Percentiles rank a stretch among this genome's conserved stretches.
Conservation (phyloP, 2,888 invertebrate species). For the Clanis bilineata region DNA sequence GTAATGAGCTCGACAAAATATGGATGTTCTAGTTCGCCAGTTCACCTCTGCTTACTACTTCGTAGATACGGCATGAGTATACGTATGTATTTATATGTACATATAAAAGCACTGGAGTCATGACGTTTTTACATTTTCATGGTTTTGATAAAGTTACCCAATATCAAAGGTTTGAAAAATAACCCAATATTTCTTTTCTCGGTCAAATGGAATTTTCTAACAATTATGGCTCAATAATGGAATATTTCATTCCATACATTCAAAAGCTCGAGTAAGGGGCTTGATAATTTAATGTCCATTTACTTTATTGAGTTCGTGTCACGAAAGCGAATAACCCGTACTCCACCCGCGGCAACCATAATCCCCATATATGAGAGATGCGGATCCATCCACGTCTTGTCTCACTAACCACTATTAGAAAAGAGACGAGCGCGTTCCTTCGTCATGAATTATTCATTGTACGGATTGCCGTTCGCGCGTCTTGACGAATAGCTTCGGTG, state of each 20-base stretch:
- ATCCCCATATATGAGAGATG: slow-evolving; percentile 39
- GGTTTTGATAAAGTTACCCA: too few relatives aligned
- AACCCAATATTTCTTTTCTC: too few relatives aligned
- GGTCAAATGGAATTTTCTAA: background rate
- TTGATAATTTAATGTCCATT: slow-evolving; percentile 1
- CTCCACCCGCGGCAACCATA: slow-evolving; percentile 26
- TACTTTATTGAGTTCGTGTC: slow-evolving; percentile 7
- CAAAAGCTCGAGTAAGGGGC: background rate
- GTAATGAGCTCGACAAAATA: too few relatives aligned
- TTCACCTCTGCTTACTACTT: too few relatives aligned
- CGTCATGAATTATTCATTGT: slow-evolving; percentile 55
- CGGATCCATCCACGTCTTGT: slow-evolving; percentile 41
- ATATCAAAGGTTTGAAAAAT: too few relatives aligned
- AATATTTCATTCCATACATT: background rate
- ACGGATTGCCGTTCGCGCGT: slow-evolving; percentile 47
- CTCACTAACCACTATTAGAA: slow-evolving; percentile 55
- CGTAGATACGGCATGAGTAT: too few relatives aligned
- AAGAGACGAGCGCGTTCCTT: slow-evolving; percentile 38
- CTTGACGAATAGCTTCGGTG: slow-evolving; percentile 50
- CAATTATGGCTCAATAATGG: background rate
- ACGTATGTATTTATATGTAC: too few relatives aligned
- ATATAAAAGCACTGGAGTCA: too few relatives aligned
- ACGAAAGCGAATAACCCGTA: slow-evolving; percentile 6
- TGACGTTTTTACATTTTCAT: too few relatives aligned
- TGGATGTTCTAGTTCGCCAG: too few relatives aligned